These are phyloP conservation scores for Plebejus melissa DNA, from an alignment of 2,888 invertebrate species.

Conservation along the genomic window DNA sequence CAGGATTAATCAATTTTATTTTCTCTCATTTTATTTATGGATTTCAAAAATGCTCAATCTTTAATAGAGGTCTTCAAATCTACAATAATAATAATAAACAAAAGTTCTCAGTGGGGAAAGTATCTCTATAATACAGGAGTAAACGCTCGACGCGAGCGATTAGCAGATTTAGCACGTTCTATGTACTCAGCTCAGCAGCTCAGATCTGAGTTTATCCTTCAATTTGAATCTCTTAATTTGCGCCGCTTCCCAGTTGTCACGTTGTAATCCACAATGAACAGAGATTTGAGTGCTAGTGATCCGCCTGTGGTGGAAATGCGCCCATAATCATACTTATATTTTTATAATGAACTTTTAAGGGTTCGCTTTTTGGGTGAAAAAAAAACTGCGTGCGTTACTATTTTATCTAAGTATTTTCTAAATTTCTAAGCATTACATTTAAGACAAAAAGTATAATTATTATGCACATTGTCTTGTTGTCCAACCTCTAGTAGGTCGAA, in stretches of 20 bases:
- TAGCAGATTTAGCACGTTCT: conserved; percentile 24
- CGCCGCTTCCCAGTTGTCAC: neutral
- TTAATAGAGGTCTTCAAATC: neutral
- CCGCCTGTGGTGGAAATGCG: neutral
- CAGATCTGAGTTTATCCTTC: conserved; percentile 16
- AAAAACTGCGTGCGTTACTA: too few species aligned
- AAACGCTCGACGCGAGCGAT: neutral
- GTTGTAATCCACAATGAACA: neutral
- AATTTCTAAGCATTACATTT: too few species aligned
- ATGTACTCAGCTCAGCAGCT: conserved; percentile 13
- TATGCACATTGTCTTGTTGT: too few species aligned
- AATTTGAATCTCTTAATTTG: conserved; percentile 18
- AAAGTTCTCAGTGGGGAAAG: neutral
- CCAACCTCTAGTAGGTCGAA: too few species aligned
- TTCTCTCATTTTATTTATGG: too few species aligned
- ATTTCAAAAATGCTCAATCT: too few species aligned
- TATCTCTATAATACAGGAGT: neutral
- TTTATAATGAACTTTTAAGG: too few species aligned
- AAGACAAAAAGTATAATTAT: too few species aligned
- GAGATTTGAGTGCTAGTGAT: neutral
- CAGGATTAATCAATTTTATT: too few species aligned
- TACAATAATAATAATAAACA: neutral
- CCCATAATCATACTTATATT: too few species aligned
- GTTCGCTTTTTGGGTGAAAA: too few species aligned
- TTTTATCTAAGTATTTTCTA: too few species aligned